phyloP scores from a whole-genome alignment of 2,113 vertebrate species.

The Notarius quadriscutis region DNA sequence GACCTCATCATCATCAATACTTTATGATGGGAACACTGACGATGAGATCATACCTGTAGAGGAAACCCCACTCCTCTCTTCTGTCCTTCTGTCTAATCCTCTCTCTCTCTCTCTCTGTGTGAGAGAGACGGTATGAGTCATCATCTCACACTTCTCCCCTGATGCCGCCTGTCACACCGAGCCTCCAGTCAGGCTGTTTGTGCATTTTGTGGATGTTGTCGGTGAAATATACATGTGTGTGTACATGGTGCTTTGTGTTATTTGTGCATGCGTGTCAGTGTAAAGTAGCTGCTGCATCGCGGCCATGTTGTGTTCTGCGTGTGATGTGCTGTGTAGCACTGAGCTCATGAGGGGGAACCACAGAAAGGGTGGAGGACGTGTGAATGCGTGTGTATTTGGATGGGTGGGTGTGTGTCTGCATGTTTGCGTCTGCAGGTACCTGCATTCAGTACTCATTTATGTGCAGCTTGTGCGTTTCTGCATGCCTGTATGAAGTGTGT shows the following conservation, averaged over 20 bases:
- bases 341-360: neutral
- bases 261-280: conserved; percentile 11
- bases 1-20: conserved; percentile 53
- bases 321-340: conserved; percentile 1
- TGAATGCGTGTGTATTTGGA: neutral
- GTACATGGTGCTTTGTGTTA: neutral
- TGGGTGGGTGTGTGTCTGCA: neutral
- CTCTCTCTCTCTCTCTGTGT: conserved; percentile 2
- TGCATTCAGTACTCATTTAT: neutral
- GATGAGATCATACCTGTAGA: conserved; percentile 58
- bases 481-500: no score
- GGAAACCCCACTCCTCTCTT: conserved; percentile 44
- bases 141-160: conserved; percentile 45
- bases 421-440: neutral
- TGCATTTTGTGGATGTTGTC: neutral
- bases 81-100: neutral
- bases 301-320: conserved; percentile 14
- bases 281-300: neutral
- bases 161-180: conserved; percentile 29
- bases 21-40: conserved; percentile 31
- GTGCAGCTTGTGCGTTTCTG: no score
- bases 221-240: neutral
- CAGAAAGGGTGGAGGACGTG: neutral
- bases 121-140: conserved; percentile 48
- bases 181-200: neutral